Evolutionary conservation across 92 coral and sea anemone species (phyloP), one percentile per base, ranked within the genome.

Genomic region (Palythoa heliodiscus): DNA sequence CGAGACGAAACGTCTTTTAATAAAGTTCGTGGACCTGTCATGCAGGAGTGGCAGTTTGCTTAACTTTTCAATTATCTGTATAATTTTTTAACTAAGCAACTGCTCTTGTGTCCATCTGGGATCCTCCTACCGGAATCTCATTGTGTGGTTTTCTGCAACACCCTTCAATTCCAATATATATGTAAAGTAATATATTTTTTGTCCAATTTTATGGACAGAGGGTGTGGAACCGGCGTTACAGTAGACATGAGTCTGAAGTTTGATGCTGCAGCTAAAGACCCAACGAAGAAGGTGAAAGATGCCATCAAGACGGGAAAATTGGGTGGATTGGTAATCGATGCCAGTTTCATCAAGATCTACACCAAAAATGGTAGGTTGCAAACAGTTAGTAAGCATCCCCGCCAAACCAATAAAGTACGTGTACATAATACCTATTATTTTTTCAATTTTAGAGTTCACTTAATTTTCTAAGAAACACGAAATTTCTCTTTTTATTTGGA

Each of bases 291-390:
- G 43, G 25, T 80, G 73, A 80, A 80, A 70, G 84, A 80, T 22
- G 73, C 29, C 55, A 64, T 80, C 38, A 80, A 80, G 84, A 80
- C 66, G 55, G 84, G 84, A n/a, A 80, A 80, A 80, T 24, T 80
- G 22, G 84, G 43, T 1, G 61, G 73, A 66, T 0, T 64, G 73
- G 74, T 13, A 2, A 73, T 80, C 55, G 84, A 80, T n/a, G n/a
- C 73, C 13, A 47, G 57, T 3, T 80, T 80, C 72, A 70, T 43
- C 6, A 80, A 80, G 53, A 70, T 80, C 39, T 80, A 80, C 84
- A 80, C 66, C 73, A 63, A 64, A 13, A 40, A 47, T 13, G 84
- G 84, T 80, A 70, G 47, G 84, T 63, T 22, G n/a, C 1, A 25
- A 70, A 1, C 2, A 35, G 35, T 1, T 29, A 1, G 1, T 29